Conservation (phyloP, 2,113 vertebrate genomes). For the Sinocyclocheilus maitianheensis region DNA sequence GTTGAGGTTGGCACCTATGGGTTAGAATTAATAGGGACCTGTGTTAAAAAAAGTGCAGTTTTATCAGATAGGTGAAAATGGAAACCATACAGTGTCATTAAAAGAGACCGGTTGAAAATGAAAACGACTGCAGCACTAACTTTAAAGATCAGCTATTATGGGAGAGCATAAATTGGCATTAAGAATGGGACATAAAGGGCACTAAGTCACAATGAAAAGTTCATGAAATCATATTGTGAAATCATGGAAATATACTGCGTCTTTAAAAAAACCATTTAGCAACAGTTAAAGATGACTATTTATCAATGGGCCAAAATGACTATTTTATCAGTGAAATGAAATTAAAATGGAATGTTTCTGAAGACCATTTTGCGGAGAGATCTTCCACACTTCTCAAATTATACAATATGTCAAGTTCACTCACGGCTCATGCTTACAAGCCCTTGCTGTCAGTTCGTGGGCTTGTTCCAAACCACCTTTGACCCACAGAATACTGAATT, state of each 20-base stretch:
- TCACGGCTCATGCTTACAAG: not conserved
- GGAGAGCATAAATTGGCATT: not conserved
- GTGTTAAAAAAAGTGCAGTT: not conserved
- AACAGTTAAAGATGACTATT: not conserved
- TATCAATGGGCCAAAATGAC: not conserved
- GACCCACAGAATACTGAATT: not conserved
- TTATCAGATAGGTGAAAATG: not conserved
- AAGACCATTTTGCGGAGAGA: not conserved
- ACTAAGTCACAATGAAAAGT: not conserved
- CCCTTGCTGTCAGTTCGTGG: not conserved
- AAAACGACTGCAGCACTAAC: not conserved
- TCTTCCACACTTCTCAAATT: not conserved
- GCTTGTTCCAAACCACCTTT: not conserved
- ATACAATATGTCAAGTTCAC: not conserved
- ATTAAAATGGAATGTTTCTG: not conserved
- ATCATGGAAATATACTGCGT: not conserved
- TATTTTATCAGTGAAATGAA: conserved; percentile 2
- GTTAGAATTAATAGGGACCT: not conserved
- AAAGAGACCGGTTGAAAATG: not conserved
- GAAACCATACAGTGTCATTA: conserved; percentile 1
- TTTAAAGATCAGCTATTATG: conserved; percentile 1
- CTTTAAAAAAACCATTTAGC: conserved; percentile 28
- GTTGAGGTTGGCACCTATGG: conserved; percentile 1
- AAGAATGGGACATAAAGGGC: conserved; percentile 1
- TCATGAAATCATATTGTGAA: conserved; percentile 2